These are phyloP conservation scores for Uropetala carovei DNA, from an alignment of 2,888 invertebrate genomes.

Conservation along the genomic window DNA sequence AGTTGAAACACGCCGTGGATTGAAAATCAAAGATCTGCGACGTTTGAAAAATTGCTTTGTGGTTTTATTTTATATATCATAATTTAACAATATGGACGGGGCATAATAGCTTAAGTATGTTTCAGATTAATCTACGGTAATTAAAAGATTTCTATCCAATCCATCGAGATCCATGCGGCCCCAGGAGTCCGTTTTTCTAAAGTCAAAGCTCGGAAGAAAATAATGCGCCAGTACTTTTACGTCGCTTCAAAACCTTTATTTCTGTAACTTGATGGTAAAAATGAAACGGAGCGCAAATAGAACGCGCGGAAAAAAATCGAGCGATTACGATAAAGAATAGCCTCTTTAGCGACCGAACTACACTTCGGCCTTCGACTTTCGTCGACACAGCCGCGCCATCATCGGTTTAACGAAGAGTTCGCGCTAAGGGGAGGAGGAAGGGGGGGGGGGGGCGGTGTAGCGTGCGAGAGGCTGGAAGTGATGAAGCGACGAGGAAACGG, in stretches of 20 bases:
- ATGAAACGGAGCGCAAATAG: background rate
- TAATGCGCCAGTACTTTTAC: background rate
- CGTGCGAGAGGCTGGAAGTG: background rate
- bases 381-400: background rate
- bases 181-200: background rate
- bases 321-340: background rate
- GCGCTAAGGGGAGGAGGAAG: background rate
- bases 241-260: background rate
- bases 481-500: slow-evolving; percentile 3
- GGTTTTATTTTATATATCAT: too few relatives aligned
- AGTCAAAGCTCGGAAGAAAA: background rate
- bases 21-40: too few relatives aligned
- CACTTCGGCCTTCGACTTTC: background rate
- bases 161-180: too few relatives aligned
- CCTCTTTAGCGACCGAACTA: background rate
- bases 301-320: background rate
- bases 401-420: background rate
- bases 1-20: too few relatives aligned
- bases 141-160: too few relatives aligned
- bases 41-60: too few relatives aligned
- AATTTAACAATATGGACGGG: too few relatives aligned
- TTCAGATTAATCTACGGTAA: too few relatives aligned
- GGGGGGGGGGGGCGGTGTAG: background rate
- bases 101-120: too few relatives aligned
- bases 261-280: background rate